A percentile compares a stretch with the other conserved stretches of the same genome.
phyloP scores from a whole-genome alignment of 2,888 invertebrate genomes.

The Apeira syringaria region DNA sequence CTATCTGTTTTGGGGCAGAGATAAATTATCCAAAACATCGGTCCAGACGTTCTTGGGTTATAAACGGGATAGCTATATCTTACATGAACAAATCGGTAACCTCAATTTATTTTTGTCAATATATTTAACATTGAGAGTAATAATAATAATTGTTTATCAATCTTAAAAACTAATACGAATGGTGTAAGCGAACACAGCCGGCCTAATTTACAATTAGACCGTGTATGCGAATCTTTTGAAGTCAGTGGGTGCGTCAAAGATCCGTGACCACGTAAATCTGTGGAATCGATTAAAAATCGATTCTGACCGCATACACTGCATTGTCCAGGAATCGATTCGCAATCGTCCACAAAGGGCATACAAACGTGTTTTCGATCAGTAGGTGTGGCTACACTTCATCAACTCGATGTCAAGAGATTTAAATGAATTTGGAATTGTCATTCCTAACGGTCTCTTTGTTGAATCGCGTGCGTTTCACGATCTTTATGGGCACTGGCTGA shows the following conservation, averaged over 20 bases:
- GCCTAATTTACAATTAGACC: constrained; percentile 42
- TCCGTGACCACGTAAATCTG: constrained; percentile 65
- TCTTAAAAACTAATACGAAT: no score
- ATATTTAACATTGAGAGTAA: no score
- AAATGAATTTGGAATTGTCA: constrained; percentile 71
- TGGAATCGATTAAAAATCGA: constrained; percentile 63
- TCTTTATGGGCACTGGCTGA: constrained; percentile 57
- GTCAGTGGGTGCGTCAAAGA: constrained; percentile 65
- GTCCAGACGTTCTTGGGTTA: no score
- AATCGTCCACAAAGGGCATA: constrained; percentile 45
- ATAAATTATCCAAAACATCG: no score
- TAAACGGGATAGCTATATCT: no score
- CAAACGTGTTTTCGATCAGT: constrained; percentile 46
- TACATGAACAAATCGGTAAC: no score
- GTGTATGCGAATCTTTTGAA: constrained; percentile 48
- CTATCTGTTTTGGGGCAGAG: no score
- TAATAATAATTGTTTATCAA: no score
- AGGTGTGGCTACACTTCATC: constrained; percentile 69
- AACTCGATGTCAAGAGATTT: constrained; percentile 53
- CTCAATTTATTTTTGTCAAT: no score
- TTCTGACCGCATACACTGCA: constrained; percentile 53
- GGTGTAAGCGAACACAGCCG: constrained; percentile 15
- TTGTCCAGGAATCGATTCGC: constrained; percentile 59
- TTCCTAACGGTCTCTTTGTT: constrained; percentile 72
- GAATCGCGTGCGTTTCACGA: constrained; percentile 67